Evolutionary conservation across 1,140 invertebrate species (phyloP), one percentile per base, ranked within the genome.

Genomic region (Achroia grisella): DNA sequence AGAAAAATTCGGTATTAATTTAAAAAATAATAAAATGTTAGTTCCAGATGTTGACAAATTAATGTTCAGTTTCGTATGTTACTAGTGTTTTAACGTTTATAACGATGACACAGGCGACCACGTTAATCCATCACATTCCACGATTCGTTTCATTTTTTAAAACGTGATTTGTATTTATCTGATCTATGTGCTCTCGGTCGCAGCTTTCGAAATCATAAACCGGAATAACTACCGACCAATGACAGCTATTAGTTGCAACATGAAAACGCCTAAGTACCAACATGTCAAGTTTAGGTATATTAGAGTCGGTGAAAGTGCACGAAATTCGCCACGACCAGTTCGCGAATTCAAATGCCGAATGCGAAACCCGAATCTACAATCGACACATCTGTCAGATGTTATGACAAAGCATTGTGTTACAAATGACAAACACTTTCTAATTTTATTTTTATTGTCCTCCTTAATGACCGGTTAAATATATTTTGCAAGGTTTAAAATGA

Each of bases 191-290:
- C 17, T 23, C 17, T 23, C 17, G 17, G 17, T 23, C 17, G 14
- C 30, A 10, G 37, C 54, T 79, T 79, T 79, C 75, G 52, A 74
- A 74, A 75, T 48, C 56, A 45, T 48, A 56, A 62, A 66, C 69
- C 58, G 63, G 57, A 59, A 61, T 66, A 50, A 60, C 57, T 50
- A 41, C 41, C 32, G 47, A 30, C 62, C 35, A 56, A 49, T 60
- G 54, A 63, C 51, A 52, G 43, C 43, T 52, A 54, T 67, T 57
- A 53, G 43, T 56, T 62, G 43, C 53, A 45, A 52, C 51, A 50
- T 14, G 4, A 37, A n/a, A n/a, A n/a, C 10, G 17, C 8, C 35
- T 37, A 37, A 15, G 13, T 35, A 17, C 4, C 14, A n/a, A 15
- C 4, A 37, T 37, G 15, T 37, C 15, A 37, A 17, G 35, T 17